Evolutionary conservation across 2,888 invertebrate genomes (phyloP).

Genomic region (Pyrrhia umbra): DNA sequence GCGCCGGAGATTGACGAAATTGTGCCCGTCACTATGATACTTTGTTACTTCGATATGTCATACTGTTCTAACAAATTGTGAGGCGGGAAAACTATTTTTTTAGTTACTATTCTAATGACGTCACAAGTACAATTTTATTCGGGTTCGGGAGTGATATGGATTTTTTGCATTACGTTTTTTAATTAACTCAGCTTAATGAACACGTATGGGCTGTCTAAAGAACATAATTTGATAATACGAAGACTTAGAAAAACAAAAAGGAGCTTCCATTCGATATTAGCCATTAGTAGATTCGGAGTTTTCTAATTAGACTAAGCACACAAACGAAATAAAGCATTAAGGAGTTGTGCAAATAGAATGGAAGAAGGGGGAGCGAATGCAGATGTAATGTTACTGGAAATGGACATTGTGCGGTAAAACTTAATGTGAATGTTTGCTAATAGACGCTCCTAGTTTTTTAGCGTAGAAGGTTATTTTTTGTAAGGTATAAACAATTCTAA

Average conservation of each 20-base stretch:
- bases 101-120: not conserved
- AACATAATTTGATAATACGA: conserved; percentile 64
- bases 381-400: conserved; percentile 67
- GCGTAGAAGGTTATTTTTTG: not conserved
- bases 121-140: conserved; percentile 1
- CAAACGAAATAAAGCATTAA: conserved; percentile 89
- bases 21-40: conserved; percentile 65
- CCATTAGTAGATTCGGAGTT: conserved; percentile 84
- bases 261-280: conserved; percentile 83
- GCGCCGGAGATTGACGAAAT: conserved; percentile 77
- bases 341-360: conserved; percentile 86
- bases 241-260: conserved; percentile 70
- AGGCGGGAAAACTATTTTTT: not conserved
- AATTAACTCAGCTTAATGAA: conserved; percentile 28
- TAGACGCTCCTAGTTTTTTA: not conserved
- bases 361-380: conserved; percentile 76
- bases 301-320: conserved; percentile 89
- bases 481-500: not conserved
- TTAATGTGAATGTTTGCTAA: conserved; percentile 4
- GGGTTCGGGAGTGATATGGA: not conserved
- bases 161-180: conserved; percentile 17
- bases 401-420: conserved; percentile 34
- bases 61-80: not conserved
- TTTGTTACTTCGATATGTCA: conserved; percentile 48
- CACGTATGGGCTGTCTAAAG: conserved; percentile 54